Conservation (phyloP, 2,113 vertebrate genomes). For the Gadus macrocephalus region DNA sequence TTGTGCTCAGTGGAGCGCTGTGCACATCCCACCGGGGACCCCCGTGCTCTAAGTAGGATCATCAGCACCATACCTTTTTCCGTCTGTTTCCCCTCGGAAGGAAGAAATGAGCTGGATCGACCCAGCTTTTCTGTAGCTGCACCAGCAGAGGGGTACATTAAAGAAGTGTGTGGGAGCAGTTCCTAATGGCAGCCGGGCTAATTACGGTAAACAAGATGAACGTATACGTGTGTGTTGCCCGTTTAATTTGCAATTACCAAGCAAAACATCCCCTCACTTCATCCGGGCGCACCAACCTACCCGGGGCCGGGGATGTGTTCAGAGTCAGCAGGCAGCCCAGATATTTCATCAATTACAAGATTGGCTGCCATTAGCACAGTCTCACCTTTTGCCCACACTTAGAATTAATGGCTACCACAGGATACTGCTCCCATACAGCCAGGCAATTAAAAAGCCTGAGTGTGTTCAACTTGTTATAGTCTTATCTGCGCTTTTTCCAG, state of each 20-base stretch:
- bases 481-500: neutral
- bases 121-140: neutral
- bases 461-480: conserved; percentile 1
- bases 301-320: neutral
- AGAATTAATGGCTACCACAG: conserved; percentile 40
- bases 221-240: neutral
- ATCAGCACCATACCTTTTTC: conserved; percentile 42
- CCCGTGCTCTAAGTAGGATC: conserved; percentile 45
- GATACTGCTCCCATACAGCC: conserved; percentile 25
- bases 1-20: conserved; percentile 35
- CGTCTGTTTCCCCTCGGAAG: conserved; percentile 36
- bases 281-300: conserved; percentile 2
- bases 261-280: conserved; percentile 16
- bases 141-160: neutral
- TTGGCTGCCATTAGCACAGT: conserved; percentile 35
- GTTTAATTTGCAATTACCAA: conserved; percentile 9
- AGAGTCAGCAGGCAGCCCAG: conserved; percentile 11
- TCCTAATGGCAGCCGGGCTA: neutral
- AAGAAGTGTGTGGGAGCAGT: neutral
- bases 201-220: neutral
- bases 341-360: conserved; percentile 48
- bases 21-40: conserved; percentile 39
- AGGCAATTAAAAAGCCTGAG: conserved; percentile 9
- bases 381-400: conserved; percentile 38
- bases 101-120: neutral